These are phyloP conservation scores for Ceyx erithaca DNA, from an alignment of 2,797 vertebrate genomes.

Conservation along the genomic window DNA sequence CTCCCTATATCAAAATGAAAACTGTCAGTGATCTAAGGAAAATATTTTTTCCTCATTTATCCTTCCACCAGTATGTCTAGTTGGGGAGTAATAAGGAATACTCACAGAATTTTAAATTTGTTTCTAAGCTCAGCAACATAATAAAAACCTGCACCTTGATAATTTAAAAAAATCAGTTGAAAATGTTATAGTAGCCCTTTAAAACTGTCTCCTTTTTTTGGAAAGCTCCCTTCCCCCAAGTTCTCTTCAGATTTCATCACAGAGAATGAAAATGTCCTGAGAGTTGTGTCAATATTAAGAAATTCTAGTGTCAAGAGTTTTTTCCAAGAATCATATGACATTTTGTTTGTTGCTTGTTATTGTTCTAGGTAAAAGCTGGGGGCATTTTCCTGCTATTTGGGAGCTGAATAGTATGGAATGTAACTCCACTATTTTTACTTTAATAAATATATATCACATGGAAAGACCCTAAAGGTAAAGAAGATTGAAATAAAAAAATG, in stretches of 20 bases:
- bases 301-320: not conserved
- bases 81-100: not conserved
- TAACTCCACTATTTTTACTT: not conserved
- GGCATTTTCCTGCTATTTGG: not conserved
- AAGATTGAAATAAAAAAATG: not conserved
- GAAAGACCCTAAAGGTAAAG: not conserved
- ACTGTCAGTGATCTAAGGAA: not conserved
- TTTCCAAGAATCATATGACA: not conserved
- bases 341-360: not conserved
- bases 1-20: not conserved
- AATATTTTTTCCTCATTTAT: not conserved
- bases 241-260: not conserved
- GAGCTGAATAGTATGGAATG: not conserved
- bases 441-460: not conserved
- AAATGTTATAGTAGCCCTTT: not conserved
- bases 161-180: not conserved
- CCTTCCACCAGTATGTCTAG: not conserved
- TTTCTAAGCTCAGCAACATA: not conserved
- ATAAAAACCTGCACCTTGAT: not conserved
- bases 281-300: not conserved
- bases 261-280: not conserved
- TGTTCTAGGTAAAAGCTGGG: not conserved
- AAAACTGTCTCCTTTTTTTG: not conserved
- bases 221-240: rapidly evolving
- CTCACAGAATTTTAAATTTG: not conserved